Base-by-base conservation (phyloP, 2,888 invertebrate species). In the Trichopria drosophilae region DNA sequence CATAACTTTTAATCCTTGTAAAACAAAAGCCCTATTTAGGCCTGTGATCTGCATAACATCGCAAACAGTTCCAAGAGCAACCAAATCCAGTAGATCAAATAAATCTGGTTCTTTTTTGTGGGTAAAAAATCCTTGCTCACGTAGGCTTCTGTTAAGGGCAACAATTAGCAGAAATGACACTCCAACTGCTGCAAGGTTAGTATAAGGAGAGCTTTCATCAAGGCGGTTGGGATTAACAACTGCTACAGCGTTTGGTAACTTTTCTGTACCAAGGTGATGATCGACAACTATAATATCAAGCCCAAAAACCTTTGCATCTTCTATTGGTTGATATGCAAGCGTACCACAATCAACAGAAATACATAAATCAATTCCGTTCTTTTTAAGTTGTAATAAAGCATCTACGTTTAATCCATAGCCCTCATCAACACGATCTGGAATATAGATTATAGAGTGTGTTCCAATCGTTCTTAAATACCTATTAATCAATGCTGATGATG, bases 231-330 rank as follows among this genome's bases (percentile, higher is more conserved):
- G 43, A 13, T 43, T 43, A 2, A 43, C 34, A 34, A 43, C 34
- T 34, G 43, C 43, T 32, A 32, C 23, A n/a, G 43, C 43, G 22
- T 18, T 22, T 23, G 43, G 43, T 32, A 43, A 43, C 12, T 23
- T 43, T 32, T 32, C 43, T 16, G 23, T 32, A 32, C 19, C 31
- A 31, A 31, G 31, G 13, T 42, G 42, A 42, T 42, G 42, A n/a
- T 42, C 42, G 12, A 42, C 31, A 42, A 42, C 42, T 31, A 42
- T 42, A 42, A 42, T 31, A 42, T 42, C 42, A 29, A 42, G 42
- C 19, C 42, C 42, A 42, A 42, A 31, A 6, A 6, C 42, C 31
- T 42, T 42, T 42, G 42, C 42, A 31, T 31, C 31, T 31, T 42
- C 31, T 42, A 42, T 31, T 29, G 42, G 31, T 42, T 29, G 31